A percentile compares a stretch with the other conserved stretches of the same genome.
Evolutionary conservation across 2,113 vertebrate genomes (phyloP).

Genomic region (Promerops cafer): DNA sequence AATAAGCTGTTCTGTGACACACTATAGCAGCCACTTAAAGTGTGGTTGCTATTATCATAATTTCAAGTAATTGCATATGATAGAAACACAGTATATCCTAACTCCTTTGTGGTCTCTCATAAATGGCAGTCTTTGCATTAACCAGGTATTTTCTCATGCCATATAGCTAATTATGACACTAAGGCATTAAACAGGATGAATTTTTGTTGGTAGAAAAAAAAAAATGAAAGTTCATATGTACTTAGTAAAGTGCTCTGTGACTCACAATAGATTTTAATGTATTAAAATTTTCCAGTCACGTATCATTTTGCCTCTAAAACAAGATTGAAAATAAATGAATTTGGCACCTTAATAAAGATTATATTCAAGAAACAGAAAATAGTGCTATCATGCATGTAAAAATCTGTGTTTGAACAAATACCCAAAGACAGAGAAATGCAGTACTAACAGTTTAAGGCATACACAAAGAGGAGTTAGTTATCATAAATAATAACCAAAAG

Average conservation of each 20-base stretch:
- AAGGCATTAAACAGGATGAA: background rate
- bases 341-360: background rate
- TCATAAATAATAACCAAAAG: background rate
- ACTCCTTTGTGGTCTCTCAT: background rate
- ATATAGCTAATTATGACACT: background rate
- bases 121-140: background rate
- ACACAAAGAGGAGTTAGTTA: background rate
- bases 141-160: background rate
- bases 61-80: background rate
- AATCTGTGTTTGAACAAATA: background rate
- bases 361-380: background rate
- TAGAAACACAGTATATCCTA: background rate
- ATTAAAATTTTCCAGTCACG: background rate
- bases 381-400: background rate
- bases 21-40: background rate
- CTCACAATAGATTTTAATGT: background rate
- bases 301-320: background rate
- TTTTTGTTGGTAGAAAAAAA: background rate
- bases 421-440: background rate
- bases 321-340: background rate
- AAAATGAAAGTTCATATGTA: background rate
- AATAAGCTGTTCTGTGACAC: background rate
- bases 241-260: background rate
- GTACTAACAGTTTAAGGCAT: background rate
- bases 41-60: background rate